Base-by-base conservation (phyloP, 2,888 invertebrate genomes). In the Drosophila koepferae region DNA sequence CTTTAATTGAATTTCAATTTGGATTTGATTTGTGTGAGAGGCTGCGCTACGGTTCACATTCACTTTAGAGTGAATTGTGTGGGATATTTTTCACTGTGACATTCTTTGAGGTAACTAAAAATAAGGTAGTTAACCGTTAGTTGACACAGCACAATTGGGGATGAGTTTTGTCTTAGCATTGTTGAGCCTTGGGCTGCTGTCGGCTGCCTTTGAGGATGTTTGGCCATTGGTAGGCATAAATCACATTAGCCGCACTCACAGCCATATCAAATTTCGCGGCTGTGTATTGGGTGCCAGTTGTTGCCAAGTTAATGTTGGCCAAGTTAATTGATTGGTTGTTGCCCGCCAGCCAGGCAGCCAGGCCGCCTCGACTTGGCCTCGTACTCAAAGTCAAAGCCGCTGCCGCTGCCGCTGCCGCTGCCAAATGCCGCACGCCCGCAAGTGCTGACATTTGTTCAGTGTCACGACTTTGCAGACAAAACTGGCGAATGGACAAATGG, bases 361-460 rank as follows among this genome's bases (percentile, higher is more conserved):
- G 38, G 4, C 65, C 53, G 60, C 23, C 56, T 56, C 66, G 63
- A 59, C 74, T 71, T 63, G 70, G 70, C 78, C 84, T 80, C 71
- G 49, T 61, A 70, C 80, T 85, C 88, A 82, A 82, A 82, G 87
- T 75, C 82, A 83, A 83, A 88, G 83, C 81, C 83, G 85, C 66
- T 63, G 80, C n/a, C n/a, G n/a, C n/a, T n/a, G n/a, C n/a, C n/a
- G n/a, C n/a, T n/a, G n/a, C n/a, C n/a, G n/a, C 63, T 49, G 66
- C 63, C 54, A 69, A 64, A 59, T 63, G 62, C 66, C 63, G 69
- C 84, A 89, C 85, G 85, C 85, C 89, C 89, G 87, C 85, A 89
- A 85, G 87, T 85, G 85, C 85, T 85, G 85, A 85, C 89, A 85
- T 85, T 85, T 89, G 89, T 85, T 86, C 85, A 84, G 87, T 85